Evolutionary conservation across 2,797 vertebrate species (phyloP), one percentile per base, ranked within the genome.

Genomic region (Sebastes melanostomus): DNA sequence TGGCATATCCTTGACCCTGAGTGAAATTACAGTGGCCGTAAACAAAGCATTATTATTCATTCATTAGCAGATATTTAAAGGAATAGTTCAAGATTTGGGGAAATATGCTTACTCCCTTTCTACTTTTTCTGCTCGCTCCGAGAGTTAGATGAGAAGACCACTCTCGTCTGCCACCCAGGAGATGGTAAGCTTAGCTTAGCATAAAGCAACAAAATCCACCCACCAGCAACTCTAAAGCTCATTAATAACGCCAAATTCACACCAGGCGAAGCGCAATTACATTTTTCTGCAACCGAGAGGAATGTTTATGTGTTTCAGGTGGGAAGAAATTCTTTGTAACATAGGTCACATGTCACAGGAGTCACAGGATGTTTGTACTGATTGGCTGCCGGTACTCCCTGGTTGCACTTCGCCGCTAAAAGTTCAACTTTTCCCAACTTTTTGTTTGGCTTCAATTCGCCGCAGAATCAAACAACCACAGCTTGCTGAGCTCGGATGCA

Each of bases 251-350:
- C 12, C 36, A 38, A 38, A 38, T 38, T 5, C 36, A 38, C 36
- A 38, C 0, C 4, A 38, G 4, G 4, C 12, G 12, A 38, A 38
- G 12, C 0, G 4, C 1, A 38, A 38, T 38, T 38, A 0, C 12
- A 38, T 38, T 38, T 38, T 38, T 38, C 36, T 38, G 36, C 36
- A 38, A 0, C 36, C 5, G 36, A 12, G 12, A 38, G 36, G 36
- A 0, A 14, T 38, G 36, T 38, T 38, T 6, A 14, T 38, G 36
- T 38, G 12, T 38, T 38, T 38, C 36, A 38, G 36, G 36, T 13
- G 36, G 12, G 12, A 38, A 12, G 11, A 0, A 38, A 38, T 5
- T 38, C 2, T 14, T 38, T 38, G 36, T 38, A 13, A 38, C 12
- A 38, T 6, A 38, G 36, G 36, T 38, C 36, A 38, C 36, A 38